A percentile compares a stretch with the other conserved stretches of the same genome.
Conservation (phyloP, 2,888 invertebrate genomes). For the Cephonodes hylas region DNA sequence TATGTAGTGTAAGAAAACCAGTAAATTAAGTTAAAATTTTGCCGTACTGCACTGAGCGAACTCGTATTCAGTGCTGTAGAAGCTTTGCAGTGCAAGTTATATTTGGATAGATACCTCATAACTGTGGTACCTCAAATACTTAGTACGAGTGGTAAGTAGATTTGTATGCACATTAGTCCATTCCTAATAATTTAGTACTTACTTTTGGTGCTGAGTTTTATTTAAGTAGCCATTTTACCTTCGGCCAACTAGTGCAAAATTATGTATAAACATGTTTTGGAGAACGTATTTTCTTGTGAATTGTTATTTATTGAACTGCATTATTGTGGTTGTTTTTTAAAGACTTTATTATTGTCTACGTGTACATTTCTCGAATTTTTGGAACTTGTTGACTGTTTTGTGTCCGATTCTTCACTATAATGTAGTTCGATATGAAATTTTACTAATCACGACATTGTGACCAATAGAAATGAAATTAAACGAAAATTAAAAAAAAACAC, state of each 20-base stretch:
- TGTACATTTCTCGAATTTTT: conserved; percentile 61
- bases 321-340: conserved; percentile 54
- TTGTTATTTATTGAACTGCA: conserved; percentile 62
- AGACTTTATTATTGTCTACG: conserved; percentile 41
- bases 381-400: conserved; percentile 59
- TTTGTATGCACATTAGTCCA: conserved; percentile 29
- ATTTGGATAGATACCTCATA: neutral
- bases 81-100: neutral
- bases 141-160: conserved; percentile 1
- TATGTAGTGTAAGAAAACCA: neutral
- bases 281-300: conserved; percentile 45
- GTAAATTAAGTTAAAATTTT: neutral
- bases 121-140: neutral
- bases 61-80: neutral
- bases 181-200: conserved; percentile 39
- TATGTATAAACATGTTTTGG: conserved; percentile 28
- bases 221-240: conserved; percentile 21
- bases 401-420: conserved; percentile 52
- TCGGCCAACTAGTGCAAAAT: conserved; percentile 16
- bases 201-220: conserved; percentile 39
- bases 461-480: conserved; percentile 45
- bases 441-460: conserved; percentile 54
- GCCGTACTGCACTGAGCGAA: too few species aligned
- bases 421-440: conserved; percentile 56
- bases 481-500: neutral